Evolutionary conservation across 1,140 invertebrate genomes (phyloP).

Genomic region (Drosophila nigromelanica): DNA sequence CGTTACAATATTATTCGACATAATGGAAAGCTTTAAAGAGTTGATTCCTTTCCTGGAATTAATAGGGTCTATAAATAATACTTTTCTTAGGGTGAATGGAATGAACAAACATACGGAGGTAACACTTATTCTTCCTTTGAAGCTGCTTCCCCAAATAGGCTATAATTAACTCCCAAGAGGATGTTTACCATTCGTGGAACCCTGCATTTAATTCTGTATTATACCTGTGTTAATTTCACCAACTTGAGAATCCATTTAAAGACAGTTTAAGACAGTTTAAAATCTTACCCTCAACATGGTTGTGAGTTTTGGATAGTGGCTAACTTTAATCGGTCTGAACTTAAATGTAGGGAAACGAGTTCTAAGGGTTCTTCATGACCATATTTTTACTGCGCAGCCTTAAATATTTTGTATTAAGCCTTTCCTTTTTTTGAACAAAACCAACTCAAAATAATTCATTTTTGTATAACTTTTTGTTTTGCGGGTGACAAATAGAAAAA

Average conservation of each 20-base stretch:
- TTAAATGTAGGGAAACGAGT: not conserved
- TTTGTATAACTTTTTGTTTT: constrained; percentile 45
- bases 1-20: not conserved
- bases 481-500: constrained; percentile 56
- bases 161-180: no score
- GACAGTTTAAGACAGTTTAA: constrained; percentile 21
- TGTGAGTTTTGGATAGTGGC: no score
- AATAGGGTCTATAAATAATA: no score
- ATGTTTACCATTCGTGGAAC: not conserved
- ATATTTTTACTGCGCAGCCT: constrained; percentile 50
- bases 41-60: not conserved
- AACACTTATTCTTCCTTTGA: no score
- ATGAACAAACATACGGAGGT: no score
- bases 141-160: no score
- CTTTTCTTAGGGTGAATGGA: no score
- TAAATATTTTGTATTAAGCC: constrained; percentile 67
- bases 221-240: no score
- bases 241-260: constrained; percentile 79
- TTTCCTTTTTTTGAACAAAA: constrained; percentile 39
- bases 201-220: no score
- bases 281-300: constrained; percentile 10
- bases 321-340: not conserved
- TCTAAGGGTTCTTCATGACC: no score
- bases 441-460: not conserved
- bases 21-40: not conserved